A percentile compares a stretch with the other conserved stretches of the same genome.
phyloP scores from a whole-genome alignment of 2,113 vertebrate species.

The Hassar affinis region DNA sequence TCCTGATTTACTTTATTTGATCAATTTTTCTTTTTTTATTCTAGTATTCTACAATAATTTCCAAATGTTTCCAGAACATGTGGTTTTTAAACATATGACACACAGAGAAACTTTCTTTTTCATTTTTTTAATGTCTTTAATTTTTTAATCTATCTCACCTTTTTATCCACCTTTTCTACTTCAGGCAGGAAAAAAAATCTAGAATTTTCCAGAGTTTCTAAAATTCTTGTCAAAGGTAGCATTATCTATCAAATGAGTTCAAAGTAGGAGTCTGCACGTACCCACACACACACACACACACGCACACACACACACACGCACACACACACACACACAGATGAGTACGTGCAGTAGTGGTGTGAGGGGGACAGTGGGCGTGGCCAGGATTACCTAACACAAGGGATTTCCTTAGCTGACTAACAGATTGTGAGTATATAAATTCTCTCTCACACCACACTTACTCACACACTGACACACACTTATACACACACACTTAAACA shows the following conservation, averaged over 20 bases:
- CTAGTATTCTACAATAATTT: too few species aligned
- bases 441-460: not conserved
- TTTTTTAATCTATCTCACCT: not conserved
- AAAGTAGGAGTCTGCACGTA: not conserved
- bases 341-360: not conserved
- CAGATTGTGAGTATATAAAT: conserved; percentile 38
- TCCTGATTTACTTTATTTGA: too few species aligned
- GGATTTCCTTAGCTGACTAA: conserved; percentile 42
- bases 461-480: not conserved
- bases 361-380: not conserved
- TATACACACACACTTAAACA: conserved; percentile 13
- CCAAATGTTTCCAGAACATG: too few species aligned
- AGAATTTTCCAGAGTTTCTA: not conserved
- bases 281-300: not conserved
- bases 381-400: conserved; percentile 49
- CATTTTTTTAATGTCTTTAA: too few species aligned
- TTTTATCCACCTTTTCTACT: not conserved
- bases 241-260: not conserved
- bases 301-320: not conserved
- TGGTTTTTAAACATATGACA: not conserved
- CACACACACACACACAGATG: conserved; percentile 21
- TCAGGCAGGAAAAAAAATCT: not conserved
- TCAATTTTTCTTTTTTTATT: too few species aligned
- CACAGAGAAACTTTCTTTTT: not conserved
- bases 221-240: not conserved